phyloP scores from a whole-genome alignment of 2,113 vertebrate species.

The Theropithecus gelada region DNA sequence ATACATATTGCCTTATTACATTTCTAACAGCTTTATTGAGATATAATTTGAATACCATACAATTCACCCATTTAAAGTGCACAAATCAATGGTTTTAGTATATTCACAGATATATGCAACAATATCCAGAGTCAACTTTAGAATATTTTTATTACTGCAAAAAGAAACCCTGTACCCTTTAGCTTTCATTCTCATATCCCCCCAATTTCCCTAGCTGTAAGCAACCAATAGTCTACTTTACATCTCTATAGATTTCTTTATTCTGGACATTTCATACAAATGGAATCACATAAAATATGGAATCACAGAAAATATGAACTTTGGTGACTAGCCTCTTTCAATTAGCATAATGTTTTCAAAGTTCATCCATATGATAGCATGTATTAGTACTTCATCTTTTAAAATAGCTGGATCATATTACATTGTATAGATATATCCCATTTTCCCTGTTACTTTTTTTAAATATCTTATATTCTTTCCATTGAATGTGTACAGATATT shows the following conservation, averaged over 20 bases:
- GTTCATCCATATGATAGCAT: neutral
- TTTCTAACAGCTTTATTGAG: neutral
- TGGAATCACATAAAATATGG: neutral
- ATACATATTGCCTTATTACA: neutral
- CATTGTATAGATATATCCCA: neutral
- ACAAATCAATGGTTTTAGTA: neutral
- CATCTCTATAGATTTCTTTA: neutral
- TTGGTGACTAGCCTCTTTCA: neutral
- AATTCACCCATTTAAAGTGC: neutral
- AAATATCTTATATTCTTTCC: neutral
- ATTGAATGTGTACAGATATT: neutral
- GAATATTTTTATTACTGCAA: neutral
- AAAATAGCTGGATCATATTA: neutral
- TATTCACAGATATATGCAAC: neutral
- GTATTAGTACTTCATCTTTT: neutral
- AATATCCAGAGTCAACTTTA: neutral
- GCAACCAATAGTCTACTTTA: neutral
- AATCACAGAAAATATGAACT: neutral
- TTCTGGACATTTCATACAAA: neutral
- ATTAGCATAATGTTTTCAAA: neutral
- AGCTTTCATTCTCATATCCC: neutral
- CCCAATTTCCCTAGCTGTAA: neutral
- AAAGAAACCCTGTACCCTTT: neutral
- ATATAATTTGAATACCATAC: neutral
- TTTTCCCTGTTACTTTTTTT: neutral